Evolutionary conservation across 2,888 invertebrate genomes (phyloP).

Genomic region (Coelogynopora nodosa): DNA sequence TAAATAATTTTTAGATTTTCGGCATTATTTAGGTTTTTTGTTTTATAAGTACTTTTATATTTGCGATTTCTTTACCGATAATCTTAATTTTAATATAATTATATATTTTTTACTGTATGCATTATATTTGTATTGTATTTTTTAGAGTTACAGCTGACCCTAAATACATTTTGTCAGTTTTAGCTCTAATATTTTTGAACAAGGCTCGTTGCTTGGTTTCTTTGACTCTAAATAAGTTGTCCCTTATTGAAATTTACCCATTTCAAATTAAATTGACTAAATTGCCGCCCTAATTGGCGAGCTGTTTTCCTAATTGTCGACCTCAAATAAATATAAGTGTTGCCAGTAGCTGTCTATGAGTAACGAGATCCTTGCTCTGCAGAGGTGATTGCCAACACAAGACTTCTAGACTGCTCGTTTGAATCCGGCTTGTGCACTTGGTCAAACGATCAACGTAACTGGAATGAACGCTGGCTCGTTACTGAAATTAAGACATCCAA

Average conservation of each 20-base stretch:
- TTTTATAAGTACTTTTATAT: too few species aligned
- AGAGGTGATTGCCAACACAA: background rate
- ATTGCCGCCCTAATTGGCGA: background rate
- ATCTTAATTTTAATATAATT: background rate
- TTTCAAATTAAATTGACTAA: too few species aligned
- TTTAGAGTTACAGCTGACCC: conserved; percentile 10
- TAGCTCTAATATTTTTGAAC: background rate
- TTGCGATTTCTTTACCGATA: background rate
- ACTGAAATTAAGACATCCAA: background rate
- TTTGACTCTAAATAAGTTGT: background rate
- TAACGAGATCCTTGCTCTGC: conserved; percentile 14
- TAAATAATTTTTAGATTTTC: too few species aligned
- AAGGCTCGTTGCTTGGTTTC: conserved; percentile 31
- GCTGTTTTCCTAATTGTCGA: background rate
- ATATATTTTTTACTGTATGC: background rate
- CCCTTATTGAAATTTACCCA: background rate
- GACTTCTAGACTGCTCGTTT: background rate
- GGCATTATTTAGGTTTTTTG: too few species aligned
- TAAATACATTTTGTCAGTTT: background rate
- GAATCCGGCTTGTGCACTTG: background rate
- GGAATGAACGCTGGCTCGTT: background rate
- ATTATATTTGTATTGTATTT: background rate
- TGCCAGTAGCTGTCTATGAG: background rate
- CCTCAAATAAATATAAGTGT: background rate
- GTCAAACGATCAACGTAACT: background rate